Percentiles rank a stretch among this genome's conserved stretches.
These are phyloP conservation scores for Festucalex cinctus DNA, from an alignment of 2,113 vertebrate genomes.

Conservation along the genomic window DNA sequence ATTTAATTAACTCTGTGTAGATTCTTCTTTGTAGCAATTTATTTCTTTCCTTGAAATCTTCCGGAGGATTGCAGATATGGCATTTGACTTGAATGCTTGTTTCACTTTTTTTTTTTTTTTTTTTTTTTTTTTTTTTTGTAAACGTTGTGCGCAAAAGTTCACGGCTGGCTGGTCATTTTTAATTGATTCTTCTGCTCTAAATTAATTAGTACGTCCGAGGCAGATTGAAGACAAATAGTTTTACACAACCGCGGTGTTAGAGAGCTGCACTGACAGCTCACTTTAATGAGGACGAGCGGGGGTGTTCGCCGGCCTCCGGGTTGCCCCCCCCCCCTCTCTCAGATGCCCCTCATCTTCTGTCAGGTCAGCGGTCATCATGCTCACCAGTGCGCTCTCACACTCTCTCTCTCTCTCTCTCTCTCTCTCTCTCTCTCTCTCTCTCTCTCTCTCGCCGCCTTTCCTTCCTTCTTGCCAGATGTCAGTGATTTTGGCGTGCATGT, in stretches of 20 bases:
- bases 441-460: neutral
- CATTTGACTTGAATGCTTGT: neutral
- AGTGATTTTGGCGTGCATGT: slow-evolving; percentile 8
- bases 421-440: neutral
- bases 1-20: neutral
- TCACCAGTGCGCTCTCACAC: slow-evolving; percentile 23
- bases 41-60: neutral
- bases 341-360: slow-evolving; percentile 42
- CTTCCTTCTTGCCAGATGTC: slow-evolving; percentile 32
- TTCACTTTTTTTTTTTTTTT: neutral
- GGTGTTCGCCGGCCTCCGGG: slow-evolving; percentile 38
- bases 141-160: neutral
- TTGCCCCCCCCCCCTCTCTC: slow-evolving; percentile 13
- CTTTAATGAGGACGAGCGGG: slow-evolving; percentile 50
- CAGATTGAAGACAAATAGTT: slow-evolving; percentile 22
- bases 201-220: slow-evolving; percentile 30
- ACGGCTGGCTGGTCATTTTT: slow-evolving; percentile 28
- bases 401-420: neutral
- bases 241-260: slow-evolving; percentile 26
- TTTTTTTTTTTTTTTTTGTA: neutral
- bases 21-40: neutral
- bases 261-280: slow-evolving; percentile 42
- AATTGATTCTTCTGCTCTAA: slow-evolving; percentile 34
- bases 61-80: neutral
- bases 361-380: slow-evolving; percentile 57